Evolutionary conservation across 2,113 vertebrate species (phyloP), one percentile per base, ranked within the genome.

Genomic region (Actenoides lindsayi): DNA sequence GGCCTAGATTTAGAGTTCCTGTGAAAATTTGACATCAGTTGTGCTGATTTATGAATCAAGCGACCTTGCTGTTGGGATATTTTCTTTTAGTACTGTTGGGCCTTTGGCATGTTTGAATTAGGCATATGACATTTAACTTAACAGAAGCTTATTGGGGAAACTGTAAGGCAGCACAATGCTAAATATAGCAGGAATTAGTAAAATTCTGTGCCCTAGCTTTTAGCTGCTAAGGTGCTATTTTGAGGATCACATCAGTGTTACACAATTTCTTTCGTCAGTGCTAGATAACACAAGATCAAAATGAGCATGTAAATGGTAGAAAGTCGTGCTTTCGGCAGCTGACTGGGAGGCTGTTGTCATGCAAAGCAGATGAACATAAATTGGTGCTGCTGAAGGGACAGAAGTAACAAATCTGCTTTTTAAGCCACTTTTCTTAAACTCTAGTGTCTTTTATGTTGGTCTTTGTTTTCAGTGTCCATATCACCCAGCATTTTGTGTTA

Each of bases 101-200:
- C 15, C 39, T 89, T 78, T 70, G 73, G 80, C 51, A 48, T 79
- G 62, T 76, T 93, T 83, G 46, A 91, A 91, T 90, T 90, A 77
- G 7, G 28, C 59, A 50, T 31, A 48, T 85, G 83, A 79, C 71
- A 81, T 95, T 89, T 92, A 77, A 44, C 60, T 93, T 89, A 81
- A 81, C 17, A 90, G 68, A 83, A 89, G 59, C 64, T 92, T 93
- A 81, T 33, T 86, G 60, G 24, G 19, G 60, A 89, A 95, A 83
- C 15, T n/a, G 16, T 80, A 83, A 94, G 28, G 42, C 59, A 91
- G 54, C 28, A 27, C 23, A 87, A 21, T 70, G 46, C 21, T 93
- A 90, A 96, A 94, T 79, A 79, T 85, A 94, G 28, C 33, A 65
- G 50, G 50, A 89, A 93, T 94, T 89, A 94, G 44, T 84, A 85